A percentile compares a stretch with the other conserved stretches of the same genome.
These are phyloP conservation scores for Pyrgus malvae DNA, from an alignment of 2,888 invertebrate species.

Conservation along the genomic window DNA sequence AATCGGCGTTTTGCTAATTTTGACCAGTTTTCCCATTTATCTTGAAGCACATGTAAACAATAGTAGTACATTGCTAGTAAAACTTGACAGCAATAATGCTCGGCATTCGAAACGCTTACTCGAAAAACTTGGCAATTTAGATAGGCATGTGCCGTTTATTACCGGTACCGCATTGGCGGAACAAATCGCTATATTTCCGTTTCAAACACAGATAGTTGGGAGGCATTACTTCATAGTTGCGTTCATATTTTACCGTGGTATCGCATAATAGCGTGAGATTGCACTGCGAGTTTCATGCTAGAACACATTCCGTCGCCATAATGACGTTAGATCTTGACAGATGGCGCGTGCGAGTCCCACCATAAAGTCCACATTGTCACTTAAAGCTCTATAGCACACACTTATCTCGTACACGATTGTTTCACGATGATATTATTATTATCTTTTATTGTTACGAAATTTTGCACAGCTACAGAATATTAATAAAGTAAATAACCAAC, in stretches of 20 bases:
- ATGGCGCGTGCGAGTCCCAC: conserved; percentile 35
- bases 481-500: too few species aligned
- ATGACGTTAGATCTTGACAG: conserved; percentile 34
- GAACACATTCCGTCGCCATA: conserved; percentile 36
- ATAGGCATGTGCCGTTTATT: conserved; percentile 6
- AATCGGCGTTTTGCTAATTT: too few species aligned
- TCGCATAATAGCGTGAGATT: conserved; percentile 49
- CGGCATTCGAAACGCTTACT: neutral
- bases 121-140: neutral
- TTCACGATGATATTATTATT: too few species aligned
- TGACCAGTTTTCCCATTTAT: neutral
- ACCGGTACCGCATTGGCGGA: conserved; percentile 2
- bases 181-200: conserved; percentile 21
- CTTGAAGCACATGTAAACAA: neutral
- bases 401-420: too few species aligned
- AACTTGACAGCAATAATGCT: neutral
- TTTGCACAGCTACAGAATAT: too few species aligned
- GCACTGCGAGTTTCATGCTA: conserved; percentile 40
- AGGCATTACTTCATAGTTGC: conserved; percentile 27
- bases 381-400: too few species aligned
- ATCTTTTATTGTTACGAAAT: too few species aligned
- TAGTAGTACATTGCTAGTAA: neutral
- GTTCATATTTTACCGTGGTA: conserved; percentile 36
- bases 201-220: conserved; percentile 10
- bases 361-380: neutral